Evolutionary conservation across 1,140 invertebrate species (phyloP).

Genomic region (Trialeurodes vaporariorum): DNA sequence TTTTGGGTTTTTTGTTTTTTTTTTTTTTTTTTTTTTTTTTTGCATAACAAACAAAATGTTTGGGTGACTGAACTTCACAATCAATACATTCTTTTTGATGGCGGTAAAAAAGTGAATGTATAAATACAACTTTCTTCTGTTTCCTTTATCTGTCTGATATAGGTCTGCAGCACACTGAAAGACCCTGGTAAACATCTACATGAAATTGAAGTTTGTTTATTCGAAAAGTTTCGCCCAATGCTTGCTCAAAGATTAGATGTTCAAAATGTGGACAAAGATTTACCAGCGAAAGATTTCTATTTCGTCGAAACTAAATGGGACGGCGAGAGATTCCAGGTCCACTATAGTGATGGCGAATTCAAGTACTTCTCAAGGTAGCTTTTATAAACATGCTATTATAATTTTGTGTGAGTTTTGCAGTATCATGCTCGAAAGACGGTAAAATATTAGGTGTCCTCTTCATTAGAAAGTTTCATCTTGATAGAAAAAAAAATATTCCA

Average conservation of each 20-base stretch:
- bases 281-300: constrained; percentile 35
- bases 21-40: too few relatives aligned
- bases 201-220: constrained; percentile 58
- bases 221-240: constrained; percentile 78
- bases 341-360: constrained; percentile 62
- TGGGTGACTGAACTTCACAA: too few relatives aligned
- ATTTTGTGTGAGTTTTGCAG: background rate
- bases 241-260: constrained; percentile 64
- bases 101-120: too few relatives aligned
- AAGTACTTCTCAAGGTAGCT: constrained; percentile 70
- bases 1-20: too few relatives aligned
- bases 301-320: constrained; percentile 85
- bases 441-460: too few relatives aligned
- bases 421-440: too few relatives aligned
- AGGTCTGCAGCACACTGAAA: constrained; percentile 56
- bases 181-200: constrained; percentile 46
- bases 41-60: too few relatives aligned
- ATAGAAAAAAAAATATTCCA: too few relatives aligned
- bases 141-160: constrained; percentile 22
- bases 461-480: too few relatives aligned
- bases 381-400: background rate
- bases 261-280: constrained; percentile 44
- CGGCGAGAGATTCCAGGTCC: constrained; percentile 85
- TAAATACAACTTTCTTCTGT: background rate
- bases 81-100: too few relatives aligned